Evolutionary conservation across 2,797 vertebrate genomes (phyloP), one percentile per base, ranked within the genome.

Genomic region (Myotis myotis): DNA sequence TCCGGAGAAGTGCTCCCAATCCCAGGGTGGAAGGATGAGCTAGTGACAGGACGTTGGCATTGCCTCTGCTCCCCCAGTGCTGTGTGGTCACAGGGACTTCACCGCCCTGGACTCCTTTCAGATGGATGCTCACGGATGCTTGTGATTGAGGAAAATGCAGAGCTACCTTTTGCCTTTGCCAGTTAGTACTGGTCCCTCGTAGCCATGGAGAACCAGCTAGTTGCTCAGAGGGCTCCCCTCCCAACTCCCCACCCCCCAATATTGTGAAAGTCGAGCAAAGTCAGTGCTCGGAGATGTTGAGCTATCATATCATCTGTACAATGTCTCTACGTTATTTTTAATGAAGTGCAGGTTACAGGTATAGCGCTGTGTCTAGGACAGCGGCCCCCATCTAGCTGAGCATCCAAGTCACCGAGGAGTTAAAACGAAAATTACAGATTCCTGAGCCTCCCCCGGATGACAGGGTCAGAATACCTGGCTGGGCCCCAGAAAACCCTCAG

Each of bases 241-340:
- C 25, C n/a, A 28, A 19, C 23, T 33, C 30, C 30, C 13, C 33
- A 20, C 0, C 33, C 20, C 6, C 16, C 57, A 12, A 1, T 51
- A 11, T 16, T 94, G 19, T 70, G 47, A 91, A 75, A 89, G 84
- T 84, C 53, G 64, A 22, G 28, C 28, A 41, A 0, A 80, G 44
- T n/a, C 7, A 22, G 2, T 90, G 23, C 71, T 75, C 17, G 13
- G 49, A 79, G 60, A 38, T 64, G 22, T 6, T 28, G 49, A 33
- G 57, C 25, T 41, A 8, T 47, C 5, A 4, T 66, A 23, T 22
- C 19, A 51, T 55, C 36, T 68, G 66, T 9, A 44, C 30, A 51
- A 0, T 41, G 44, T 89, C 47, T 74, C 53, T 60, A 30, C 47
- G 20, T 60, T 47, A 33, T 55, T 75, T 92, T 83, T 28, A 70